Evolutionary conservation across 2,888 invertebrate species (phyloP).

Genomic region (Incurvaria masculella): DNA sequence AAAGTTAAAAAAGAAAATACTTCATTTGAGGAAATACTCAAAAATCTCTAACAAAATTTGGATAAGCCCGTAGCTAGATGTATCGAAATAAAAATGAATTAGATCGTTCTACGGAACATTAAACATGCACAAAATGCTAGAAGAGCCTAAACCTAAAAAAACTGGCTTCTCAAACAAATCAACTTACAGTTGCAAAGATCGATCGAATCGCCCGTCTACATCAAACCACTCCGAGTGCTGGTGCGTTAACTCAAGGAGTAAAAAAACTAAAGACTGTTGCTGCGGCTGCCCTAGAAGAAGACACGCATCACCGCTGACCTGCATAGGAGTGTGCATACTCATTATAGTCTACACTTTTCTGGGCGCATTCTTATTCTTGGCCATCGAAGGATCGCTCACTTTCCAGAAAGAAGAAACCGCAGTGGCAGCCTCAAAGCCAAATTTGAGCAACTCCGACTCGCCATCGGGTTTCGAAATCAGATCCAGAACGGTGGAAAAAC

Average conservation of each 20-base stretch:
- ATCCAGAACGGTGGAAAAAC: slow-evolving; percentile 69
- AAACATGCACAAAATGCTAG: slow-evolving; percentile 6
- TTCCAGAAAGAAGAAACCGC: slow-evolving; percentile 51
- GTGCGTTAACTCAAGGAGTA: slow-evolving; percentile 10
- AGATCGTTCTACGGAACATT: not conserved
- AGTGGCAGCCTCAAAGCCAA: slow-evolving; percentile 63
- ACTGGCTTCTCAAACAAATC: not conserved
- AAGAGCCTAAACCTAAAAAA: slow-evolving; percentile 1
- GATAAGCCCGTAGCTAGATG: not conserved
- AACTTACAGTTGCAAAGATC: not conserved
- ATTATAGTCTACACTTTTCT: slow-evolving; percentile 89
- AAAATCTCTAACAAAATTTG: too few species aligned
- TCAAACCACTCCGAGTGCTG: slow-evolving; percentile 9
- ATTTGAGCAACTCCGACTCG: slow-evolving; percentile 52
- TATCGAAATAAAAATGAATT: not conserved
- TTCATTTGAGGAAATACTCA: not conserved
- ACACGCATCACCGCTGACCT: slow-evolving; percentile 61
- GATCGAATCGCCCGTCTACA: not conserved
- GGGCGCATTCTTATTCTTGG: slow-evolving; percentile 89
- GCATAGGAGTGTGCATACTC: slow-evolving; percentile 77
- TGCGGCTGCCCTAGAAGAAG: slow-evolving; percentile 49
- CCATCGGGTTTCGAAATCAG: slow-evolving; percentile 57
- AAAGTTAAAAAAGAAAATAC: not conserved
- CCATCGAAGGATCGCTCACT: slow-evolving; percentile 66
- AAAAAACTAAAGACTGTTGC: slow-evolving; percentile 35